phyloP scores from a whole-genome alignment of 2,888 invertebrate species.

The Zygothrica quintamaculata region DNA sequence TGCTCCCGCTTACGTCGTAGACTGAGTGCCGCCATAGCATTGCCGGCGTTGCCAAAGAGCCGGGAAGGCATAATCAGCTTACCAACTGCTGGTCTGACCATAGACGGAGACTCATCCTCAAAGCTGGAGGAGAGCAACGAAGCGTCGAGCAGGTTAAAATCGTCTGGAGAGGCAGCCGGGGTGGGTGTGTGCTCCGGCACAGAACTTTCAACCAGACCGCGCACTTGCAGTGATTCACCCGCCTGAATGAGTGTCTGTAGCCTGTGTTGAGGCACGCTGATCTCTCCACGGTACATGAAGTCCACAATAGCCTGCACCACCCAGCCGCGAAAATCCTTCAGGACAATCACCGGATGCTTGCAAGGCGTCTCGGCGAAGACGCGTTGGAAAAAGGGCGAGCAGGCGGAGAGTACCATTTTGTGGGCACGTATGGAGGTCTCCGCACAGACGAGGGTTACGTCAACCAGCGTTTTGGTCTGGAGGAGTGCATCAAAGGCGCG shows the following conservation, averaged over 20 bases:
- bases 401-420: conserved; percentile 95
- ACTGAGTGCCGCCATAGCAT: conserved; percentile 65
- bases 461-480: conserved; percentile 93
- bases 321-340: conserved; percentile 95
- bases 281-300: conserved; percentile 97
- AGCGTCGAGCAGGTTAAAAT: conserved; percentile 81
- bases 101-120: conserved; percentile 85
- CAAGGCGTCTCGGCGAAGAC: conserved; percentile 96
- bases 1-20: conserved; percentile 76
- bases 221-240: conserved; percentile 93
- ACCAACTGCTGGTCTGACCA: conserved; percentile 81
- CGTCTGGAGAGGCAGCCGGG: conserved; percentile 84
- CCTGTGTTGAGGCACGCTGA: conserved; percentile 94
- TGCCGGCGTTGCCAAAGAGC: conserved; percentile 79
- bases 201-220: conserved; percentile 90
- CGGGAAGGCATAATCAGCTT: conserved; percentile 83
- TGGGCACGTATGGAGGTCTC: conserved; percentile 94
- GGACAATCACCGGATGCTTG: conserved; percentile 96
- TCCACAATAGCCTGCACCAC: conserved; percentile 95
- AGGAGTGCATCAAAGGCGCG: conserved; percentile 95
- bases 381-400: conserved; percentile 94
- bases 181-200: conserved; percentile 84
- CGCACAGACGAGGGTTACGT: conserved; percentile 95
- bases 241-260: conserved; percentile 93
- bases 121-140: conserved; percentile 83